A percentile compares a stretch with the other conserved stretches of the same genome.
Conservation (phyloP, 2,113 vertebrate genomes). For the Phodopus roborovskii region DNA sequence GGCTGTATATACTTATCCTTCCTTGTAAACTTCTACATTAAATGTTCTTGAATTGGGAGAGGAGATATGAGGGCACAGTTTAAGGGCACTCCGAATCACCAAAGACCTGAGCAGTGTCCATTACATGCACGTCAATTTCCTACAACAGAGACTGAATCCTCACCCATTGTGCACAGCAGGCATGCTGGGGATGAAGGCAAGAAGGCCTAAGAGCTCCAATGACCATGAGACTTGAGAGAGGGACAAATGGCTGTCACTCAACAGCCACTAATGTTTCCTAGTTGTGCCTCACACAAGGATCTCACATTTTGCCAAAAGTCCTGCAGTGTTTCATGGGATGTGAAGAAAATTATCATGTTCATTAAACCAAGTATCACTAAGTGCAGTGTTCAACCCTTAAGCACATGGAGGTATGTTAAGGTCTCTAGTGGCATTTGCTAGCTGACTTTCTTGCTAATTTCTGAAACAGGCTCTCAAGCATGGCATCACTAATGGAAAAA, state of each 20-base stretch:
- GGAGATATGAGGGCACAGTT: neutral
- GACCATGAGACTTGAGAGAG: neutral
- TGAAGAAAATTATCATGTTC: conserved; percentile 62
- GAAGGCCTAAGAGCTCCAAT: neutral
- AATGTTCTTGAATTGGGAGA: neutral
- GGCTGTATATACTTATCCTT: neutral
- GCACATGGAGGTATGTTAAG: conserved; percentile 46
- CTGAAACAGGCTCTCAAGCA: conserved; percentile 42
- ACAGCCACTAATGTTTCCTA: conserved; percentile 38
- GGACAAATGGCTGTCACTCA: conserved; percentile 23
- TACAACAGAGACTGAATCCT: conserved; percentile 46
- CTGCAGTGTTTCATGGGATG: conserved; percentile 39
- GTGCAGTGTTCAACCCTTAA: conserved; percentile 53
- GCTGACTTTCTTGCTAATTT: conserved; percentile 54
- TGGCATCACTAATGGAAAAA: conserved; percentile 26
- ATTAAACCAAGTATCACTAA: conserved; percentile 62
- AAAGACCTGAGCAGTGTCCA: neutral
- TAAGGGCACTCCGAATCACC: conserved; percentile 47
- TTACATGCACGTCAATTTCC: conserved; percentile 40
- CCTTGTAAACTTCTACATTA: neutral
- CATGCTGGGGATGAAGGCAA: conserved; percentile 16
- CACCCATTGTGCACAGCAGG: neutral
- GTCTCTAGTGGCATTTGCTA: conserved; percentile 9
- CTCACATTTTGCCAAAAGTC: conserved; percentile 51
- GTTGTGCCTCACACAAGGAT: neutral